Evolutionary conservation across 2,888 invertebrate genomes (phyloP), one percentile per base, ranked within the genome.

Genomic region (Salticus scenicus): DNA sequence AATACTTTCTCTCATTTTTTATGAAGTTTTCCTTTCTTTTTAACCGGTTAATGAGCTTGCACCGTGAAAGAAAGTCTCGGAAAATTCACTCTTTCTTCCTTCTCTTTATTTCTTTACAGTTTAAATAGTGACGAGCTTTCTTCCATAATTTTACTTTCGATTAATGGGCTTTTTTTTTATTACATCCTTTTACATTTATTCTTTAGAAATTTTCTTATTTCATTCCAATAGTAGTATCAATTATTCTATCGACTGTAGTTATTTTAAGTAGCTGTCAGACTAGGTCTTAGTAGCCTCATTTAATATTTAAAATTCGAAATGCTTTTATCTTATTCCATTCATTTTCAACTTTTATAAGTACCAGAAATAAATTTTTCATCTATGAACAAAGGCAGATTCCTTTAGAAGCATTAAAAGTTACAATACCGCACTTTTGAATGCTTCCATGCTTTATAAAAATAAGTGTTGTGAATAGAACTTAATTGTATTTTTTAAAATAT

Each of bases 61-160:
- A 28, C 30, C 14, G 20, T 76, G 75, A 69, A 76, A 67, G 37
- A 28, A 66, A 66, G 27, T 70, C 67, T 70, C 33, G 24, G 66
- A n/a, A 76, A 31, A 37, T 76, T 47, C 70, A 28, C 37, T 42
- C 41, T 24, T 42, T 70, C 41, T 70, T 70, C 31, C 12, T 33
- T 37, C 17, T 31, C 17, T 67, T 24, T 69, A 69, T 42, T 42
- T 42, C 28, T 67, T 67, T 17, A 76, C 31, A n/a, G 37, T 76
- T 67, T 67, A 76, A 76, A 76, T 64, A 42, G 76, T 64, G 66
- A 66, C 42, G 28, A 30, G 42, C 64, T 75, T 67, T 47, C 47
- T 67, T 76, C 67, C 14, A 42, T 66, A 67, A 31, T 76, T 66
- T 51, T 67, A 30, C 67, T 67, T 51, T 47, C 57, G 63, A 73